phyloP scores from a whole-genome alignment of 92 coral and sea anemone species.

The Chrysogorgia sp. region DNA sequence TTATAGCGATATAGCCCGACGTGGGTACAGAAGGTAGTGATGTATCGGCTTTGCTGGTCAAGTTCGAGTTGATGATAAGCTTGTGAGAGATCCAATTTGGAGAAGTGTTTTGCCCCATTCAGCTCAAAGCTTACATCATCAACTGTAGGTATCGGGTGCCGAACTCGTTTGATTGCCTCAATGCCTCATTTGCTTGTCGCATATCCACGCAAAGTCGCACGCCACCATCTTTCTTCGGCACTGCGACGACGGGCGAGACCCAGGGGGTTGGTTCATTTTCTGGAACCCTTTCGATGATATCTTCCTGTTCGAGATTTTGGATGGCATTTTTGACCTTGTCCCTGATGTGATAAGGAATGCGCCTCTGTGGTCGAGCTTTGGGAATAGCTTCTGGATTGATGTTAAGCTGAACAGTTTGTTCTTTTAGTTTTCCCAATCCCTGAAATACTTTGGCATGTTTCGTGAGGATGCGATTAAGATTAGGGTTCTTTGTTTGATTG shows the following conservation, averaged over 20 bases:
- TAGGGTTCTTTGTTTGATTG: neutral
- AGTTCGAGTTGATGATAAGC: slow-evolving; percentile 28
- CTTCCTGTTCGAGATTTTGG: neutral
- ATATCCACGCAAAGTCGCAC: neutral
- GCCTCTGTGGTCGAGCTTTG: neutral
- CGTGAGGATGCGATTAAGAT: neutral
- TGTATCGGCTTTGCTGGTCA: slow-evolving; percentile 7
- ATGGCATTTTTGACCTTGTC: neutral
- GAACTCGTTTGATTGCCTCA: neutral
- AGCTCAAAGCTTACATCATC: slow-evolving; percentile 10
- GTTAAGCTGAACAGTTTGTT: neutral
- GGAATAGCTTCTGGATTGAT: neutral
- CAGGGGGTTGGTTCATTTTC: neutral
- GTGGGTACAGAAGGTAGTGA: neutral
- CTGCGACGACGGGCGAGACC: neutral
- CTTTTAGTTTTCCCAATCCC: neutral
- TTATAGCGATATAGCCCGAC: no score
- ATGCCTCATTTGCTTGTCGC: neutral
- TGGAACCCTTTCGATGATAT: neutral
- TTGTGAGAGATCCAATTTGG: no score
- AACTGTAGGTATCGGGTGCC: slow-evolving; percentile 25
- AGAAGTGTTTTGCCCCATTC: slow-evolving; percentile 1
- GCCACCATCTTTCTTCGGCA: neutral
- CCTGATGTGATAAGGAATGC: neutral
- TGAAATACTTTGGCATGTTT: neutral